Evolutionary conservation across 1,140 invertebrate species (phyloP).

Genomic region (Hyposmocoma kahamanoa): DNA sequence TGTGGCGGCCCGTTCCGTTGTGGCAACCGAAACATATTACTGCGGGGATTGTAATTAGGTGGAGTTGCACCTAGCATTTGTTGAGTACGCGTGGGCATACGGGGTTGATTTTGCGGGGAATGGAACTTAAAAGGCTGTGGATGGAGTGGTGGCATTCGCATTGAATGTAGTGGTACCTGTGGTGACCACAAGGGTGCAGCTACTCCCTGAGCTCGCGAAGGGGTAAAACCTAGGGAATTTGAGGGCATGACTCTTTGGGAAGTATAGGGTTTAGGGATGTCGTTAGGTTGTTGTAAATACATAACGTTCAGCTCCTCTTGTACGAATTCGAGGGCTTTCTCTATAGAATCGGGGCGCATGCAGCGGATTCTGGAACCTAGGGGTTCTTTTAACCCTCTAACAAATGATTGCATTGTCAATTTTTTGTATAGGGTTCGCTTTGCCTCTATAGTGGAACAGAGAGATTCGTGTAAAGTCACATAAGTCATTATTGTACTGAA

Average conservation of each 20-base stretch:
- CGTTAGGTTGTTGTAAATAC: not conserved
- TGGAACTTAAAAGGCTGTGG: not conserved
- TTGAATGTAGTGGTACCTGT: not conserved
- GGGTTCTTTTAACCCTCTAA: not conserved
- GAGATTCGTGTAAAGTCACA: slow-evolving; percentile 1
- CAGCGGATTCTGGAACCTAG: not conserved
- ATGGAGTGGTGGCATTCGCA: not conserved
- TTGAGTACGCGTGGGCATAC: not conserved
- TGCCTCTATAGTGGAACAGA: not conserved
- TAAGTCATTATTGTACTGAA: slow-evolving; percentile 2
- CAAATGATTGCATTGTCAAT: not conserved
- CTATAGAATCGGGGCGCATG: not conserved
- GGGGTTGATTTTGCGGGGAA: not conserved
- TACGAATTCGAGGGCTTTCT: not conserved
- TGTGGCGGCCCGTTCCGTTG: not conserved
- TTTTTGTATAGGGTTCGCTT: not conserved
- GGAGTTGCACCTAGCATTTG: not conserved
- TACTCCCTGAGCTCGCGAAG: too few species aligned
- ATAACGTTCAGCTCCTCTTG: not conserved
- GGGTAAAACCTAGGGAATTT: too few species aligned
- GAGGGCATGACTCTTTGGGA: too few species aligned
- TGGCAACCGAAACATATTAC: not conserved
- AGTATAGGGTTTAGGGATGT: not conserved
- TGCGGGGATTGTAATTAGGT: not conserved
- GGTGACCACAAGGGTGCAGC: too few species aligned